phyloP scores from a whole-genome alignment of 2,888 invertebrate genomes.

The Andrena haemorrhoa region DNA sequence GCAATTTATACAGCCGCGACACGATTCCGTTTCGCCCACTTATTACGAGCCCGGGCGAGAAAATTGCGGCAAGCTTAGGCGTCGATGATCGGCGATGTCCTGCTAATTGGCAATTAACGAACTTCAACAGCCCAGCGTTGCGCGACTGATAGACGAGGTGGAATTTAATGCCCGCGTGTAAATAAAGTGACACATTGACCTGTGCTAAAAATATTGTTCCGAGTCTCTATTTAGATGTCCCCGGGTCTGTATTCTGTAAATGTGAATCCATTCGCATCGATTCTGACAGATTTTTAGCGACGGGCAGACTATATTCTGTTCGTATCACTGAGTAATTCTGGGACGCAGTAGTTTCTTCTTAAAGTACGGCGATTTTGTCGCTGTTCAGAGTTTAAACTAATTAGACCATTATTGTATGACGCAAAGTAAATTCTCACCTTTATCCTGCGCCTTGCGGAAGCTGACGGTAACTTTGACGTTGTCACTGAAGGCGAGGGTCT shows the following conservation, averaged over 20 bases:
- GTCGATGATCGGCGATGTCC: not conserved
- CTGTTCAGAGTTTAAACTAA: not conserved
- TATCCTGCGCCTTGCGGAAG: constrained; percentile 89
- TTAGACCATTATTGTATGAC: not conserved
- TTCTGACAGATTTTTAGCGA: too few species aligned
- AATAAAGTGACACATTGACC: too few species aligned
- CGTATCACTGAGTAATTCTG: too few species aligned
- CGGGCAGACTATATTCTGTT: too few species aligned
- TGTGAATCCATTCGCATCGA: too few species aligned
- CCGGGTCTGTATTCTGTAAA: too few species aligned
- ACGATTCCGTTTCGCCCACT: not conserved
- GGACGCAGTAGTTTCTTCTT: too few species aligned
- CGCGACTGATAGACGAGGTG: not conserved
- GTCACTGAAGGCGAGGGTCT: constrained; percentile 93
- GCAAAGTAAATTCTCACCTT: constrained; percentile 51
- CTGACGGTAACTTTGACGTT: constrained; percentile 93
- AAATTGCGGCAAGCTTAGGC: not conserved
- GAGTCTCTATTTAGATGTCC: too few species aligned
- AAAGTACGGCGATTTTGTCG: not conserved
- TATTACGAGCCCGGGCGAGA: not conserved
- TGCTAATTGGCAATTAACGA: constrained; percentile 7
- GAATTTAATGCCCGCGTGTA: too few species aligned
- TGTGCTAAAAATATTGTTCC: too few species aligned
- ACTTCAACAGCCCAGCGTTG: not conserved
- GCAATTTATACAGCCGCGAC: constrained; percentile 1